Evolutionary conservation across 1,140 invertebrate genomes (phyloP).

Genomic region (Patella vulgata): DNA sequence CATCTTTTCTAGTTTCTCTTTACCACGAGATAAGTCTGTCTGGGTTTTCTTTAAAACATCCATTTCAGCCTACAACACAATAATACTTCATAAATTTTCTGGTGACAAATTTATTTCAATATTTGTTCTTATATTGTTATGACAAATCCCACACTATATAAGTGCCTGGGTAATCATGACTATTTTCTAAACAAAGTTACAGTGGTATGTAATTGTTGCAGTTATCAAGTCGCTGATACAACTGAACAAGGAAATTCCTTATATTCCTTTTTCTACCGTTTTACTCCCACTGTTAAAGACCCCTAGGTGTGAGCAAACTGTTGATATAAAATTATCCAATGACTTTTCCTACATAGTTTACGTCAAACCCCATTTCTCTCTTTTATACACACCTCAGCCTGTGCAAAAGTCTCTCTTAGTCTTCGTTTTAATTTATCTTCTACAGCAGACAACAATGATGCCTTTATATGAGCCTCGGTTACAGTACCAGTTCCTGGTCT

Average conservation of each 20-base stretch:
- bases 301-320: neutral
- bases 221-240: no score
- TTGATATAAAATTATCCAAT: neutral
- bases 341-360: no score
- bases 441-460: slow-evolving; percentile 91
- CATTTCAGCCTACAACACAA: slow-evolving; percentile 80
- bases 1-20: slow-evolving; percentile 83
- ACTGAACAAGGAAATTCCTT: neutral
- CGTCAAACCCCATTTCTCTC: neutral
- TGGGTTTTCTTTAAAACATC: slow-evolving; percentile 89
- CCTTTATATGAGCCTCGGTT: slow-evolving; percentile 93
- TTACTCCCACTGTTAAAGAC: neutral
- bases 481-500: slow-evolving; percentile 66
- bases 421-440: slow-evolving; percentile 91
- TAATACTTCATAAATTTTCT: neutral
- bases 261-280: neutral
- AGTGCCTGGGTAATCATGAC: no score
- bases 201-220: no score
- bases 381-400: slow-evolving; percentile 70
- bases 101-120: no score
- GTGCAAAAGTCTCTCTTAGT: slow-evolving; percentile 88
- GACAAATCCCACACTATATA: no score
- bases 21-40: slow-evolving; percentile 87
- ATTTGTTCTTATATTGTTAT: no score
- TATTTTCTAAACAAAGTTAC: no score